Conservation (phyloP, 1,140 invertebrate genomes). For the Formica exsecta region DNA sequence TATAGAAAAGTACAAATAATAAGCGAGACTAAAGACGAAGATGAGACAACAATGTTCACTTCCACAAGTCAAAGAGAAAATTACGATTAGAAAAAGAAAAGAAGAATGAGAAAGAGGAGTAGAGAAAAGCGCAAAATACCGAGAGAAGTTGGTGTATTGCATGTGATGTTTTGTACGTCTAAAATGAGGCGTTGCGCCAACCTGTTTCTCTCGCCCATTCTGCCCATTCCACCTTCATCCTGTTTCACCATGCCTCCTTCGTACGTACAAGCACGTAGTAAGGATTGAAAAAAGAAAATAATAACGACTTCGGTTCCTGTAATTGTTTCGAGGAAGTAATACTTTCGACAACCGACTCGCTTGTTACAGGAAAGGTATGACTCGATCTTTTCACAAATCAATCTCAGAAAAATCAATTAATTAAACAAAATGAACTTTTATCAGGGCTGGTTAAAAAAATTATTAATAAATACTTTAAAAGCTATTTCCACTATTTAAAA, state of each 20-base stretch:
- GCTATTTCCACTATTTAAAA: neutral
- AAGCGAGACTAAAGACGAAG: neutral
- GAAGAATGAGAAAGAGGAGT: neutral
- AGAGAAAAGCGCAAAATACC: constrained; percentile 34
- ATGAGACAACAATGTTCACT: neutral
- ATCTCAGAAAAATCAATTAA: constrained; percentile 27
- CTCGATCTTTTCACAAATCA: constrained; percentile 24
- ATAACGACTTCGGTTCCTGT: constrained; percentile 31
- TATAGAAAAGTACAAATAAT: neutral
- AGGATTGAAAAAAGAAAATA: constrained; percentile 24
- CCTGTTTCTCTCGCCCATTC: constrained; percentile 66
- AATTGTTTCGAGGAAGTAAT: constrained; percentile 47
- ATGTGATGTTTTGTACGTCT: constrained; percentile 32
- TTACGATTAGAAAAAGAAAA: constrained; percentile 13
- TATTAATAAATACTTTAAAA: constrained; percentile 1
- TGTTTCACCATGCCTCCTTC: constrained; percentile 18
- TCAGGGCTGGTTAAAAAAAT: neutral
- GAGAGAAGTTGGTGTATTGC: constrained; percentile 60
- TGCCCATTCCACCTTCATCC: constrained; percentile 48
- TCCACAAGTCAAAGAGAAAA: neutral
- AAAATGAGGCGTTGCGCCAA: constrained; percentile 56
- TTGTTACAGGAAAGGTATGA: constrained; percentile 9
- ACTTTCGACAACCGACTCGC: constrained; percentile 15
- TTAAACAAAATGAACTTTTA: neutral
- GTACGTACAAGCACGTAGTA: constrained; percentile 38